Evolutionary conservation across 2,113 vertebrate genomes (phyloP).

Genomic region (Siphamia tubifer): DNA sequence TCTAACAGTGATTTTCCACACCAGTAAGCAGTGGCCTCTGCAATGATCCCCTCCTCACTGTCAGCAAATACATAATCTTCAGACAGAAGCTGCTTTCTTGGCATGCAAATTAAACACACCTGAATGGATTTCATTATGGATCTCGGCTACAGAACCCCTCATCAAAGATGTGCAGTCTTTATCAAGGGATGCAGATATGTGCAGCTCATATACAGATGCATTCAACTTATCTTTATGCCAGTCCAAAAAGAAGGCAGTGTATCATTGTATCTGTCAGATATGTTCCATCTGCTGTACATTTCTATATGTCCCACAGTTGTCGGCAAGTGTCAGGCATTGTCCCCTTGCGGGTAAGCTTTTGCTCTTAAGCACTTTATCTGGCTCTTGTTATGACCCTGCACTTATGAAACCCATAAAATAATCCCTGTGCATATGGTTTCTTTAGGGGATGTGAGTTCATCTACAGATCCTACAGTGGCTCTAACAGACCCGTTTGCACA

Average conservation of each 20-base stretch:
- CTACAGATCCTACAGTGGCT: not conserved
- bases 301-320: not conserved
- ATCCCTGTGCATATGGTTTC: not conserved
- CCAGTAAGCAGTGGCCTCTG: conserved; percentile 34
- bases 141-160: not conserved
- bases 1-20: conserved; percentile 59
- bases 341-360: not conserved
- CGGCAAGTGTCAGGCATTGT: not conserved
- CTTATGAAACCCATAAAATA: not conserved
- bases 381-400: not conserved
- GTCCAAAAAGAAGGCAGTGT: no score
- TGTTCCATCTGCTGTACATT: not conserved
- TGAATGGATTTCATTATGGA: conserved; percentile 18
- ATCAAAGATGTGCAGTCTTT: not conserved
- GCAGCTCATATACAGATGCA: not conserved
- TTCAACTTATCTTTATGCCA: no score
- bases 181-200: not conserved
- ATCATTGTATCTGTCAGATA: not conserved
- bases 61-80: conserved; percentile 50
- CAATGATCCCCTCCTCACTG: conserved; percentile 18
- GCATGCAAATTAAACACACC: conserved; percentile 52
- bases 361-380: not conserved
- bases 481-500: no score
- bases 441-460: not conserved
- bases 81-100: conserved; percentile 26